phyloP scores from a whole-genome alignment of 2,797 vertebrate species.

The Bovichtus variegatus region DNA sequence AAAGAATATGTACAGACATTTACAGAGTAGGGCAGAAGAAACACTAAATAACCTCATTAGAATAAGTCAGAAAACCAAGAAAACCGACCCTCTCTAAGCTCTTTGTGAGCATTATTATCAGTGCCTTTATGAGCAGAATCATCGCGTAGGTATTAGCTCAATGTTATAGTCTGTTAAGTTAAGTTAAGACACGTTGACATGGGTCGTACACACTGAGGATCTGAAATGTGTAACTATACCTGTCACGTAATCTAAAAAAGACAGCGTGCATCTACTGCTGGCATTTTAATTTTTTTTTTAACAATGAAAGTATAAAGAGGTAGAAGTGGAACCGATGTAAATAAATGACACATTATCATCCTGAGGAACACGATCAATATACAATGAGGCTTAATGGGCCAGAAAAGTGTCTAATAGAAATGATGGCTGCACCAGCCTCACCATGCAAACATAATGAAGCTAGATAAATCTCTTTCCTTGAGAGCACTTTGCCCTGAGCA shows the following conservation, averaged over 20 bases:
- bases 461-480: slow-evolving; percentile 76
- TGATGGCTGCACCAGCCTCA: slow-evolving; percentile 69
- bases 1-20: background rate
- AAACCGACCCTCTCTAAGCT: background rate
- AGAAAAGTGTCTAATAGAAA: slow-evolving; percentile 81
- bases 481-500: slow-evolving; percentile 72
- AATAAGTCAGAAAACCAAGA: background rate
- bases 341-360: slow-evolving; percentile 71
- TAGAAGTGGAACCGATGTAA: slow-evolving; percentile 65
- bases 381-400: slow-evolving; percentile 82
- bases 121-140: background rate
- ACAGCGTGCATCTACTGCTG: slow-evolving; percentile 23
- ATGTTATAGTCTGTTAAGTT: slow-evolving; percentile 6
- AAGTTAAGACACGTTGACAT: background rate
- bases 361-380: slow-evolving; percentile 74
- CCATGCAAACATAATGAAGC: slow-evolving; percentile 75
- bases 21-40: background rate
- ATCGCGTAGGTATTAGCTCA: background rate
- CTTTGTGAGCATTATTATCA: background rate
- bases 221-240: background rate
- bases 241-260: slow-evolving; percentile 19
- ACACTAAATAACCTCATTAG: background rate
- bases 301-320: slow-evolving; percentile 57
- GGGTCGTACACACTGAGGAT: slow-evolving; percentile 3
- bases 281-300: slow-evolving; percentile 50